A percentile compares a stretch with the other conserved stretches of the same genome.
phyloP scores from a whole-genome alignment of 2,797 vertebrate genomes.

The Argya squamiceps region DNA sequence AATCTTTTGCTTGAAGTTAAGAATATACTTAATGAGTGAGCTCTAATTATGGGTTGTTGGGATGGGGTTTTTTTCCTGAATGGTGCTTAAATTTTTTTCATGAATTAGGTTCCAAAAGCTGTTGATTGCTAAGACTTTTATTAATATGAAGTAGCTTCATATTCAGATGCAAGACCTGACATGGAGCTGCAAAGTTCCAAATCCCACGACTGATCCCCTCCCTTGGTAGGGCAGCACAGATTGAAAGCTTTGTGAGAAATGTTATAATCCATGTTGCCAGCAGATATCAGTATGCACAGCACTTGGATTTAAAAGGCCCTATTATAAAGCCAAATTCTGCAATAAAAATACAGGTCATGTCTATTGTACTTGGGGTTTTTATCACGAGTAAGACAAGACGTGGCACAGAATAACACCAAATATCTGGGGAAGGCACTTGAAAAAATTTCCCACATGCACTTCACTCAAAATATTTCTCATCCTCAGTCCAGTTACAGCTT shows the following conservation, averaged over 20 bases:
- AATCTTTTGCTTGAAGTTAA: background rate
- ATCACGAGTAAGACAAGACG: background rate
- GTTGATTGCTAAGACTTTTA: background rate
- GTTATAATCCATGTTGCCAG: background rate
- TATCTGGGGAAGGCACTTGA: background rate
- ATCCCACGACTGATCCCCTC: background rate
- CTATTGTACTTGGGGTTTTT: background rate
- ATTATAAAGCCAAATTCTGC: background rate
- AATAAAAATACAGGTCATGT: background rate
- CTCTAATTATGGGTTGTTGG: background rate
- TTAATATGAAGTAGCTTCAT: background rate
- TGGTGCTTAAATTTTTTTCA: background rate
- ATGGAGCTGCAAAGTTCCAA: background rate
- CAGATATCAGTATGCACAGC: background rate
- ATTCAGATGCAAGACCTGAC: background rate
- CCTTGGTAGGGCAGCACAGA: background rate
- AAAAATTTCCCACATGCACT: background rate
- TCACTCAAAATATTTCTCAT: background rate
- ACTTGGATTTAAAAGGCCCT: background rate
- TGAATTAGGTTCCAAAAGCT: background rate
- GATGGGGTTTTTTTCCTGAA: background rate
- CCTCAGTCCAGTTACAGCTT: background rate
- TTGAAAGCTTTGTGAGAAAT: background rate
- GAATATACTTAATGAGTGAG: background rate
- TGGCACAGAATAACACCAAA: background rate